Base-by-base conservation (phyloP, 2,888 invertebrate species). In the Physocephala rufipes region DNA sequence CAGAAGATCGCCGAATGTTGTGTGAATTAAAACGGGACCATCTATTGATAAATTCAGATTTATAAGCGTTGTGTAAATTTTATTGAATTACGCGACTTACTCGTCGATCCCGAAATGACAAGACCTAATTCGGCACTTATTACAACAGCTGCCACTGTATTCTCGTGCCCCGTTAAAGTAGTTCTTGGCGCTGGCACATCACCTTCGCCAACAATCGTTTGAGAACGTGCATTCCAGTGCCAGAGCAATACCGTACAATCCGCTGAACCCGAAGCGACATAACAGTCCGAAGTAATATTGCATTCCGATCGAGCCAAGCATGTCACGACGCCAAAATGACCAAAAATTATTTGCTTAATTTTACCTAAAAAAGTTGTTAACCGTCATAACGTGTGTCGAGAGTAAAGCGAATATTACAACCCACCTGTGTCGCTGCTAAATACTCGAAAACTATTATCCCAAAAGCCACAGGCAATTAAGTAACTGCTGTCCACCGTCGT, bases 361-460 rank as follows among this genome's bases (percentile, higher is more conserved):
- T 97, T 96, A 0, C 97, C 98, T 95, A 88, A 1, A 21, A 28
- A n/a, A 12, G 15, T 15, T 26, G 36, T 26, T 24, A 59, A 26
- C 51, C 28, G 19, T 36, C 5, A n/a, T n/a, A n/a, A n/a, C n/a
- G n/a, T n/a, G n/a, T n/a, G n/a, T n/a, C n/a, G n/a, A n/a, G n/a
- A n/a, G 28, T 49, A 2, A n/a, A 26, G 63, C 16, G 13, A 26
- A 13, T 2, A 43, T 5, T 1, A 2, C 30, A 24, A 67, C 24
- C 26, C 5, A 74, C 96, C 96, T 73, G 95, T 95, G 84, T 99
- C 99, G 0, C 98, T 96, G 62, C 95, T 95, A 87, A 98, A 99
- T 21, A 99, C 96, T 9, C 99, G 88, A 88, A 99, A 99, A 87
- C 97, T 97, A 87, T 99, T 99, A 86, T 99, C 99, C 96, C 99